A percentile compares a stretch with the other conserved stretches of the same genome.
Conservation (phyloP, 1,140 invertebrate species). For the Drosophila kepulauana region DNA sequence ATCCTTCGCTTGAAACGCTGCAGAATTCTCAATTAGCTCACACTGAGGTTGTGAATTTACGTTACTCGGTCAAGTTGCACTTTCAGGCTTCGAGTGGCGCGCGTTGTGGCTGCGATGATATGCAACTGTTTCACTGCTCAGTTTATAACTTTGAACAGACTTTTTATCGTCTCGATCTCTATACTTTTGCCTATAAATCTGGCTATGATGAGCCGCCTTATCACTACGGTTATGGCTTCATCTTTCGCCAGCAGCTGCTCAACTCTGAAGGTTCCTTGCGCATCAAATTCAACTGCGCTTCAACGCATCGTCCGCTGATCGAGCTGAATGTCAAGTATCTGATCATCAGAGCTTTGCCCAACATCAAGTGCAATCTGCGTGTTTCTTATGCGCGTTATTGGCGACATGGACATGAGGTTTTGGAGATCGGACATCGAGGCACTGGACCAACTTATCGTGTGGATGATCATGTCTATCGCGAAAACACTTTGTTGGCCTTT, state of each 20-base stretch:
- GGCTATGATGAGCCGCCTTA: slow-evolving; percentile 57
- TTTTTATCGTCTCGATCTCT: slow-evolving; percentile 56
- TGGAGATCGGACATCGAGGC: slow-evolving; percentile 65
- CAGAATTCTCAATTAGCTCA: slow-evolving; percentile 73
- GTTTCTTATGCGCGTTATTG: slow-evolving; percentile 48
- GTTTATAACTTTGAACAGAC: slow-evolving; percentile 38
- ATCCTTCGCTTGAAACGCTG: slow-evolving; percentile 83
- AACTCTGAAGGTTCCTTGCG: slow-evolving; percentile 47
- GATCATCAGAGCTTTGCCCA: slow-evolving; percentile 43
- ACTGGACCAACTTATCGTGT: slow-evolving; percentile 48
- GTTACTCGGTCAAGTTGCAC: slow-evolving; percentile 19
- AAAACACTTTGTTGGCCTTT: slow-evolving; percentile 67
- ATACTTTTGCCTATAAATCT: slow-evolving; percentile 55
- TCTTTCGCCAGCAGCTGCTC: slow-evolving; percentile 40
- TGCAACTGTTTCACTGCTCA: slow-evolving; percentile 62
- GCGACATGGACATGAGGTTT: slow-evolving; percentile 8
- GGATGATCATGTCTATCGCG: slow-evolving; percentile 36
- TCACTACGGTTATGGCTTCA: slow-evolving; percentile 65
- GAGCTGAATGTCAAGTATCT: slow-evolving; percentile 55
- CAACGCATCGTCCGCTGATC: slow-evolving; percentile 67
- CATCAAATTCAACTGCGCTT: slow-evolving; percentile 59
- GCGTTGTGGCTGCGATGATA: slow-evolving; percentile 52
- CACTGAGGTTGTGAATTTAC: slow-evolving; percentile 54
- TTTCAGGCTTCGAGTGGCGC: slow-evolving; percentile 56
- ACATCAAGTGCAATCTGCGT: slow-evolving; percentile 30